A percentile compares a stretch with the other conserved stretches of the same genome.
These are phyloP conservation scores for Pachydiplax longipennis DNA, from an alignment of 2,888 invertebrate genomes.

Conservation along the genomic window DNA sequence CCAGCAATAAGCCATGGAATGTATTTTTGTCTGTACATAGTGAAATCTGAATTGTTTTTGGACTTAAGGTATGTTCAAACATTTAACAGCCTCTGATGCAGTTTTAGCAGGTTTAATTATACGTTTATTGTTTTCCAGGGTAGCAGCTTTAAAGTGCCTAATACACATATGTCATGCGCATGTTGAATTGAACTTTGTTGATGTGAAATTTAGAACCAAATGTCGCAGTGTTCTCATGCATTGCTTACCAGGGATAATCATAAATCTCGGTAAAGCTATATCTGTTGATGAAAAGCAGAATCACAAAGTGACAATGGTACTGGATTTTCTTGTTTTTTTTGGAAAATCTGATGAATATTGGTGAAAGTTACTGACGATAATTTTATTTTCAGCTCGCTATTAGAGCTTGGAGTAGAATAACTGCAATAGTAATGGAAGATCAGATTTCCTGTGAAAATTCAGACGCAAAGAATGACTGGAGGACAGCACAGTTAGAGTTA, in stretches of 20 bases:
- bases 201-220: constrained; percentile 63
- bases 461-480: neutral
- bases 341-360: neutral
- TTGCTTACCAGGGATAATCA: constrained; percentile 71
- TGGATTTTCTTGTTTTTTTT: constrained; percentile 40
- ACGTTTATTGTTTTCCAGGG: constrained; percentile 47
- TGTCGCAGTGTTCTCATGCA: constrained; percentile 68
- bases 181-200: constrained; percentile 54
- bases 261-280: constrained; percentile 67
- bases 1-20: constrained; percentile 69
- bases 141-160: constrained; percentile 66
- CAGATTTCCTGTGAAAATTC: neutral
- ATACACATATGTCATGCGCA: constrained; percentile 69
- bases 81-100: too few relatives aligned
- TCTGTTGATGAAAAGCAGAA: constrained; percentile 67
- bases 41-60: neutral
- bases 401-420: constrained; percentile 60
- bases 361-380: neutral
- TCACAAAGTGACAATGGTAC: constrained; percentile 69
- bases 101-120: neutral
- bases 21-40: neutral
- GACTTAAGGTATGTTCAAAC: constrained; percentile 3
- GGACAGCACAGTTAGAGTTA: neutral
- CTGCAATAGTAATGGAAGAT: constrained; percentile 62
- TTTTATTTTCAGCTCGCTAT: constrained; percentile 58